Base-by-base conservation (phyloP, 2,113 vertebrate genomes). In the Heptranchias perlo region DNA sequence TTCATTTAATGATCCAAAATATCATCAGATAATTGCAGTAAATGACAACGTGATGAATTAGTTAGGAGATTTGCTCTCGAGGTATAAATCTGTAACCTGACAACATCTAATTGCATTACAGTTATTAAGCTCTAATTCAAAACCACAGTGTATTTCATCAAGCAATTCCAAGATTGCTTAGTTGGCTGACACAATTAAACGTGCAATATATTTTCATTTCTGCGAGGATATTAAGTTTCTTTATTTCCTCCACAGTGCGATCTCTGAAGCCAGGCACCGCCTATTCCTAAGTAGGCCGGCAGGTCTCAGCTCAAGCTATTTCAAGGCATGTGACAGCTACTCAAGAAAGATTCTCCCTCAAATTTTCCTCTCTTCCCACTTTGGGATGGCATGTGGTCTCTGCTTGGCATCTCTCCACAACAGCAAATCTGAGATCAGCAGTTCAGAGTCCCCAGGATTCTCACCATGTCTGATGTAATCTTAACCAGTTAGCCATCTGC, bases 1-100 rank as follows among this genome's bases (percentile, higher is more conserved):
- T 18, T 21, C 89, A 39, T 21, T 39, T 39, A 93, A 93, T 64
- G 54, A 39, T 39, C n/a, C 89, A 93, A 93, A 93, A 62, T 93
- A 44, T 93, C n/a, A 18, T 39, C 89, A 64, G 58, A 62, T 93
- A 93, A 93, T 64, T 93, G 58, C 58, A 93, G 58, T 6, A 61
- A 93, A 62, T 93, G n/a, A 93, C 35, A 93, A 62, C 23, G 58
- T 39, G 35, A n/a, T 62, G n/a, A 93, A 93, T 93, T 93, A 93
- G n/a, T 18, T 93, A 39, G 61, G 58, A n/a, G n/a, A 62, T 23
- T 62, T 58, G 35, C 89, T 62, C 35, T 62, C 6, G 8, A 54
- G 49, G 25, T 11, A 21, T 91, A 18, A 18, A 61, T 93, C 89
- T 62, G 61, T 62, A 93, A 62, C 35, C 54, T 93, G 31, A 62